Evolutionary conservation across 2,888 invertebrate genomes (phyloP).

Genomic region (Cephus spinipes): DNA sequence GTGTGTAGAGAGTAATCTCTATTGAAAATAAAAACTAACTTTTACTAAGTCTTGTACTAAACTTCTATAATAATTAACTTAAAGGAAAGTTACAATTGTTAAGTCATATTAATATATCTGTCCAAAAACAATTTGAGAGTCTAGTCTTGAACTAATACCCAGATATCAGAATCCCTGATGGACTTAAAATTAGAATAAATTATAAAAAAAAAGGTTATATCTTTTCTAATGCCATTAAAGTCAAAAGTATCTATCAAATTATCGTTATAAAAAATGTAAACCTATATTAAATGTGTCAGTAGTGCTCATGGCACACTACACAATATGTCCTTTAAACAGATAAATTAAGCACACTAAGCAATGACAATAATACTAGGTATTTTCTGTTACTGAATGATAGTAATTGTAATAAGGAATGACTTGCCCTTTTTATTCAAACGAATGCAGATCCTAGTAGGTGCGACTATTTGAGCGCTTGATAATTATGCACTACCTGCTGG

Average conservation of each 20-base stretch:
- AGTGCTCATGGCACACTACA: background rate
- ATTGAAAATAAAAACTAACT: background rate
- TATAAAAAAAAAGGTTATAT: background rate
- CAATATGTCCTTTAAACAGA: background rate
- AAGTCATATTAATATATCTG: background rate
- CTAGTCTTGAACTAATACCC: background rate
- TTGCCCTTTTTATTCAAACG: background rate
- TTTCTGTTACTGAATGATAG: background rate
- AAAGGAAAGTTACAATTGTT: background rate
- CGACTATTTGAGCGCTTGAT: background rate
- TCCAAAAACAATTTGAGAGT: background rate
- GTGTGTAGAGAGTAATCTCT: background rate
- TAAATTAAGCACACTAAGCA: background rate
- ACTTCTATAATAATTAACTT: background rate
- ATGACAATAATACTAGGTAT: background rate
- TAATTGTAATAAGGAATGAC: background rate
- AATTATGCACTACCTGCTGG: background rate
- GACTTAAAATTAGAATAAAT: background rate
- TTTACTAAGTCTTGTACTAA: background rate
- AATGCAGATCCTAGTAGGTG: background rate
- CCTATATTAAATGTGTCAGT: background rate
- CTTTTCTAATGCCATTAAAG: background rate
- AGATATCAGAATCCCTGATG: background rate
- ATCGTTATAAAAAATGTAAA: background rate
- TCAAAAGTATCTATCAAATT: background rate